These are phyloP conservation scores for Venustaconcha ellipsiformis DNA, from an alignment of 1,140 invertebrate genomes.

Conservation along the genomic window DNA sequence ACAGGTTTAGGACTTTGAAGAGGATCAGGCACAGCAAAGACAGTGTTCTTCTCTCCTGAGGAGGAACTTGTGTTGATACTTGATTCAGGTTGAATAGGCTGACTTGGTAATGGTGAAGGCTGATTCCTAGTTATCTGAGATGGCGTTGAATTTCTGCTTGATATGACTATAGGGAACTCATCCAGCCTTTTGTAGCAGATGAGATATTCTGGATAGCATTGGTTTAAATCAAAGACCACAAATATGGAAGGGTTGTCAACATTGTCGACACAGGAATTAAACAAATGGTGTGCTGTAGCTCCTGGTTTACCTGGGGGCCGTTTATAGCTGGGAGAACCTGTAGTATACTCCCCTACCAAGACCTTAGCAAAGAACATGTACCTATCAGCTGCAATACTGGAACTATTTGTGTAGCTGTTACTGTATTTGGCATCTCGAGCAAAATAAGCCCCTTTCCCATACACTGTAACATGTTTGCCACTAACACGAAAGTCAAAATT, in stretches of 20 bases:
- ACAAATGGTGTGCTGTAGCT: constrained; percentile 40
- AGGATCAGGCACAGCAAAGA: too few relatives aligned
- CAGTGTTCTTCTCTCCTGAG: too few relatives aligned
- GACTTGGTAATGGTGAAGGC: too few relatives aligned
- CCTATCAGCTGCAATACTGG: constrained; percentile 3
- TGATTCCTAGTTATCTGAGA: too few relatives aligned
- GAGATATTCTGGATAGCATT: constrained; percentile 61
- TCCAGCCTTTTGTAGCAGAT: constrained; percentile 41
- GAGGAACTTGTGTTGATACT: too few relatives aligned
- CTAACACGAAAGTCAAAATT: constrained; percentile 51
- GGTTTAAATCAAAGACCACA: constrained; percentile 56
- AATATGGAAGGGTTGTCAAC: constrained; percentile 49
- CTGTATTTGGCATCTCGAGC: constrained; percentile 49
- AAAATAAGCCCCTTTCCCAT: constrained; percentile 62
- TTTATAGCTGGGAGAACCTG: constrained; percentile 35
- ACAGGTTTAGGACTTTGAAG: too few relatives aligned
- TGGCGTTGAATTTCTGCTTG: too few relatives aligned
- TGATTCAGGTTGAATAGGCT: too few relatives aligned
- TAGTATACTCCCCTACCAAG: constrained; percentile 49
- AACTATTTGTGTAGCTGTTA: constrained; percentile 38
- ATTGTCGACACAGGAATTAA: constrained; percentile 59
- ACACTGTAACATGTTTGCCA: constrained; percentile 48
- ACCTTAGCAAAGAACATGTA: constrained; percentile 55
- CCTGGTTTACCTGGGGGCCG: constrained; percentile 44
- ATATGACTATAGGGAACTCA: background rate